phyloP scores from a whole-genome alignment of 1,140 invertebrate genomes.

The Pseudachorutes palmiensis region DNA sequence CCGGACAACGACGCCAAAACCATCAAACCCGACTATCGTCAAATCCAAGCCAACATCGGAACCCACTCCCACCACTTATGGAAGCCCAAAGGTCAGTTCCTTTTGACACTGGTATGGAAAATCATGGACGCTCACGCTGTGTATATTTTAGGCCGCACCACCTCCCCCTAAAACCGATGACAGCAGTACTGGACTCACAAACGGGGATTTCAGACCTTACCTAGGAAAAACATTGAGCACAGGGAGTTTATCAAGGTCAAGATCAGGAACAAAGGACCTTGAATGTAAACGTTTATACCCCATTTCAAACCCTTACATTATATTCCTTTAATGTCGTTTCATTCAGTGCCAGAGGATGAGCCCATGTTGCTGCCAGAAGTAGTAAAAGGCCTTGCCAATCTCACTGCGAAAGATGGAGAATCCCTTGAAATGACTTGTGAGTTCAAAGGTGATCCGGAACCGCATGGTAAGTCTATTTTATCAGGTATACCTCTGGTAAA shows the following conservation, averaged over 20 bases:
- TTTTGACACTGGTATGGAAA: not conserved
- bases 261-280: conserved; percentile 81
- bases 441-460: conserved; percentile 83
- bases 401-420: conserved; percentile 70
- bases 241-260: conserved; percentile 66
- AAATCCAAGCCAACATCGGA: conserved; percentile 19
- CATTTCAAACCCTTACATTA: no score
- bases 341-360: conserved; percentile 69
- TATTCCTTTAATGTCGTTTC: no score
- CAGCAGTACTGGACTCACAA: no score
- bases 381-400: conserved; percentile 49
- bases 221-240: conserved; percentile 58
- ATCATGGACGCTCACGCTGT: no score
- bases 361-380: conserved; percentile 78
- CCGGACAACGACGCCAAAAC: conserved; percentile 23
- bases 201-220: conserved; percentile 58
- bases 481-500: no score
- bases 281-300: conserved; percentile 61
- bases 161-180: no score
- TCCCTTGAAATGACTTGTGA: conserved; percentile 64
- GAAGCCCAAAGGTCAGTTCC: conserved; percentile 28
- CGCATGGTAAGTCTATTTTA: conserved; percentile 52
- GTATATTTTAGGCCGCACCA: no score
- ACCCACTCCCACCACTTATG: conserved; percentile 23
- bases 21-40: conserved; percentile 22